phyloP scores from a whole-genome alignment of 2,113 vertebrate genomes.

The Cottus gobio region DNA sequence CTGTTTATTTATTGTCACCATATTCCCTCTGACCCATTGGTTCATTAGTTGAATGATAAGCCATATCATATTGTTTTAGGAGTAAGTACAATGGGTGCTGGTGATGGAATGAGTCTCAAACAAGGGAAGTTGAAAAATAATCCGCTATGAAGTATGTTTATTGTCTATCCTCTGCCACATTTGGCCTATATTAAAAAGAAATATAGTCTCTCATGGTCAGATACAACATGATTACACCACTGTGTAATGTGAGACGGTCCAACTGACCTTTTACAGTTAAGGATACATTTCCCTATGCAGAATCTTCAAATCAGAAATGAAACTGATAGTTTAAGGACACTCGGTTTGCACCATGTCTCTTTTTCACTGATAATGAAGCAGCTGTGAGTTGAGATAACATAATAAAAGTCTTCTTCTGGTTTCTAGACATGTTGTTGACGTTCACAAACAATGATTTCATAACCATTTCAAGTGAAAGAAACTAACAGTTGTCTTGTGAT shows the following conservation, averaged over 20 bases:
- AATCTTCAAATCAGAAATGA: slow-evolving; percentile 13
- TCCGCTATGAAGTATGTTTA: neutral
- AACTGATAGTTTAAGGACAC: slow-evolving; percentile 24
- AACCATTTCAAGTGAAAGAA: slow-evolving; percentile 2
- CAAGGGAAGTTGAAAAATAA: neutral
- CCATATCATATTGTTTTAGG: neutral
- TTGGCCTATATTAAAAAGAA: neutral
- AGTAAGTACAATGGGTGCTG: neutral
- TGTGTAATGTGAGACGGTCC: slow-evolving; percentile 4
- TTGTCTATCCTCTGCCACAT: slow-evolving; percentile 6
- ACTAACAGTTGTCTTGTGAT: neutral
- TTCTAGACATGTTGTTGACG: neutral
- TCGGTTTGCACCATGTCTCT: neutral
- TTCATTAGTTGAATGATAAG: neutral
- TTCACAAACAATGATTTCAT: slow-evolving; percentile 21
- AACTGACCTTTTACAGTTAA: neutral
- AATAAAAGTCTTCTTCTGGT: slow-evolving; percentile 23
- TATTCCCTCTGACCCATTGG: neutral
- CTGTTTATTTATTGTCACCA: neutral
- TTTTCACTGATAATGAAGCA: slow-evolving; percentile 6
- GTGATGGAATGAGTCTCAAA: neutral
- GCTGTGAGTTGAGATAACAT: neutral
- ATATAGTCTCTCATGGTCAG: slow-evolving; percentile 4
- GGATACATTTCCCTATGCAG: neutral
- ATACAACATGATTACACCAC: neutral